Base-by-base conservation (phyloP, 2,888 invertebrate species). In the Chrysolina haemoptera region DNA sequence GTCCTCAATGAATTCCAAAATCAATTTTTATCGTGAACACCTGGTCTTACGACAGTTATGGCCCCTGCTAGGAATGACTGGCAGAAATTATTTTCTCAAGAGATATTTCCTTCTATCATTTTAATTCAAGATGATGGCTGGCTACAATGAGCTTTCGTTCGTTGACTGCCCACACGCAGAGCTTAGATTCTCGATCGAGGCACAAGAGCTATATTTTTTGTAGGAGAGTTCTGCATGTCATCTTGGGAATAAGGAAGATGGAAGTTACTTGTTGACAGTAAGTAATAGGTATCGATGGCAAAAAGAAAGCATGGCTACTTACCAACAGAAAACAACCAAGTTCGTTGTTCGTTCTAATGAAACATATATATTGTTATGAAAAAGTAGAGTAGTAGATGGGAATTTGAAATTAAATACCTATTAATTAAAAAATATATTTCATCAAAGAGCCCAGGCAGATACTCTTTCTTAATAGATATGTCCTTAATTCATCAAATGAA, bases 51-150 rank as follows among this genome's bases (percentile, higher is more conserved):
- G 59, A n/a, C 59, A 20, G 20, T 11, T 22, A 18, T 22, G 12
- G 53, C 0, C 12, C 12, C 16, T 27, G 14, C 27, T 59, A 12
- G 35, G 16, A 16, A 59, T 59, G 59, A 59, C 59, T 59, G 27
- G 22, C 59, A 35, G 35, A n/a, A 27, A 59, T 27, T 0, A 35
- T 59, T 59, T 59, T n/a, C 59, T 27, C 59, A 59, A 59, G 59
- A 59, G 27, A 59, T 35, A 55, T 55, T 55, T 27, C 59, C 16
- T 59, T 27, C 27, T 12, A 59, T 59, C 27, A 59, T 59, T 59
- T 59, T n/a, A 59, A 59, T 59, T 59, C 59, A 59, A 59, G 59
- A 59, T 59, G 27, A 0, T 22, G n/a, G n/a, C n/a, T n/a, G n/a
- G 35, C 27, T 12, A 59, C 27, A 59, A 59, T 16, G 59, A 59